Percentiles rank a stretch among this genome's conserved stretches.
Evolutionary conservation across 1,140 invertebrate species (phyloP).

Genomic region (Geopemphigus sp.): DNA sequence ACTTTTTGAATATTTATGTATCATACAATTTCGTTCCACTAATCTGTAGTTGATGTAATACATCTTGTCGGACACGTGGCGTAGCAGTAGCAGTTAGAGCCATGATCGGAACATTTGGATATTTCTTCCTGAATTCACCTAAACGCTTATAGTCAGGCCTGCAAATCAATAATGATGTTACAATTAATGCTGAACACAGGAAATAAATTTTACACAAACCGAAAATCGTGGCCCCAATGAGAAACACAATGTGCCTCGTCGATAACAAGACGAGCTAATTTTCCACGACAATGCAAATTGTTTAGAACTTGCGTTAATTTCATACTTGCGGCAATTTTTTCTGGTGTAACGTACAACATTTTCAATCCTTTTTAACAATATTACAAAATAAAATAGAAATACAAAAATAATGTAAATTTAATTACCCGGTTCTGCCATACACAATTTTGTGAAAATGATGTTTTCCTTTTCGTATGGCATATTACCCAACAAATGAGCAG

Average conservation of each 20-base stretch:
- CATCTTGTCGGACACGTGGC: slow-evolving; percentile 82
- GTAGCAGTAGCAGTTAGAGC: slow-evolving; percentile 84
- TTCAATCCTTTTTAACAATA: slow-evolving; percentile 62
- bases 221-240: slow-evolving; percentile 73
- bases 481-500: slow-evolving; percentile 72
- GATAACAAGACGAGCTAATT: slow-evolving; percentile 76
- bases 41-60: slow-evolving; percentile 82
- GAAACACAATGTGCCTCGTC: slow-evolving; percentile 77
- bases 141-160: slow-evolving; percentile 60
- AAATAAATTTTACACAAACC: slow-evolving; percentile 54
- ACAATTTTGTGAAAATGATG: slow-evolving; percentile 68
- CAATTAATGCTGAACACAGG: neutral
- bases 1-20: neutral
- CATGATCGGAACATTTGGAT: slow-evolving; percentile 66
- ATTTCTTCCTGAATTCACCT: slow-evolving; percentile 56
- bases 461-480: slow-evolving; percentile 62
- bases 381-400: neutral
- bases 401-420: slow-evolving; percentile 4
- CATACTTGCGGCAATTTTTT: slow-evolving; percentile 72
- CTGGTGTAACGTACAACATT: slow-evolving; percentile 93
- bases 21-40: slow-evolving; percentile 52
- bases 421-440: slow-evolving; percentile 50
- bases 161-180: slow-evolving; percentile 15
- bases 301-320: slow-evolving; percentile 56
- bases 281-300: slow-evolving; percentile 60